phyloP scores from a whole-genome alignment of 1,140 invertebrate genomes.

The Heliconius melpomene region DNA sequence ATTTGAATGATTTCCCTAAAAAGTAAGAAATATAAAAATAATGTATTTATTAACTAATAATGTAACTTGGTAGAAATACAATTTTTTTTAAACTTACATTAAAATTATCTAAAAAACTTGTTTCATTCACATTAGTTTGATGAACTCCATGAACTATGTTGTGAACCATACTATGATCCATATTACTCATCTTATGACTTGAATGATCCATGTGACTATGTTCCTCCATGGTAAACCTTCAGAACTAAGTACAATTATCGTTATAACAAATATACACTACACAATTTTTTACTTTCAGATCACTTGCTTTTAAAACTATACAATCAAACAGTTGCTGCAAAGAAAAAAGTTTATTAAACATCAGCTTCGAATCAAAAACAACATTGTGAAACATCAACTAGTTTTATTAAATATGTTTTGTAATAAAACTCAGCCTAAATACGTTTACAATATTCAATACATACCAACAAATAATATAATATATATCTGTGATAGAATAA shows the following conservation, averaged over 20 bases:
- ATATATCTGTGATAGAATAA: neutral
- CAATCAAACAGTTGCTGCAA: conserved; percentile 24
- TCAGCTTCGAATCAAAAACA: conserved; percentile 34
- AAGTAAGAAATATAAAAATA: neutral
- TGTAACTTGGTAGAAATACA: neutral
- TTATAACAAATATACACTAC: conserved; percentile 17
- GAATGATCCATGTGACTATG: conserved; percentile 48
- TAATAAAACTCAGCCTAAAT: neutral
- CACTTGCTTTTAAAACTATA: conserved; percentile 25
- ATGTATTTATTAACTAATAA: neutral
- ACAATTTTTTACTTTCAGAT: conserved; percentile 12
- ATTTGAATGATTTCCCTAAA: conserved; percentile 6
- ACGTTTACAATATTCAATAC: neutral
- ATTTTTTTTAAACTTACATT: conserved; percentile 22
- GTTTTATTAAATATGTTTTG: neutral
- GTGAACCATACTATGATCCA: conserved; percentile 36
- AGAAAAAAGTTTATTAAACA: conserved; percentile 42
- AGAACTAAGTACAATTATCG: conserved; percentile 1
- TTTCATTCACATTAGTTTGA: conserved; percentile 42
- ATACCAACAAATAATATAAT: neutral
- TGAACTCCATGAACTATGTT: conserved; percentile 46
- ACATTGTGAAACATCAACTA: conserved; percentile 5
- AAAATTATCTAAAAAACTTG: conserved; percentile 39
- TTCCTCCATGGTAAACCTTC: conserved; percentile 21
- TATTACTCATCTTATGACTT: conserved; percentile 42